Evolutionary conservation across 2,113 vertebrate species (phyloP), one percentile per base, ranked within the genome.

Genomic region (Thymallus thymallus): DNA sequence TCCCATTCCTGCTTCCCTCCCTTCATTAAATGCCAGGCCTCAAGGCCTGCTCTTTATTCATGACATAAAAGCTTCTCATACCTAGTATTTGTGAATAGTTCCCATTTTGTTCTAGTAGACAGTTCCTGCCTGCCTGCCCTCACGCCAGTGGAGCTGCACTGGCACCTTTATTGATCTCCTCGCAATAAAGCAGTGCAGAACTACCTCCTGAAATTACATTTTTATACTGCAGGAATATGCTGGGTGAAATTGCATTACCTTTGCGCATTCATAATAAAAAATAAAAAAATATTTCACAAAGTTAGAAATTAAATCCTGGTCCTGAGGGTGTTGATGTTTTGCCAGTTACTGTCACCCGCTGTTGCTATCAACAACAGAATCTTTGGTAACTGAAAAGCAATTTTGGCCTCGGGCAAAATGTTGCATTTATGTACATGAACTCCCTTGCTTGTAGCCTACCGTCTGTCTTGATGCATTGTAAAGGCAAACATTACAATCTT

Each of bases 141-240:
- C 73, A 60, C 80, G 77, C 80, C 72, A 75, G 51, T 66, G 81
- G 81, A 86, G 87, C 84, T 45, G 84, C 82, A 74, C 77, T 22
- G 71, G 80, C 77, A 81, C 82, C 82, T 86, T 89, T 91, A 92
- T 92, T 91, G 88, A 91, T 90, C 85, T 89, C 71, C 72, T 41
- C 23, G 78, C 89, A 91, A 89, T 91, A 89, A 92, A 87, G 77
- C 75, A 83, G 79, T 72, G 67, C 71, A 78, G 80, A 88, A 86
- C 76, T 82, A 88, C 80, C 81, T 77, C 80, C 87, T 81, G 81
- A 90, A 90, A 90, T 88, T 76, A 84, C 79, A 88, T 91, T 91
- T 89, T 88, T 85, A 89, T 88, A 81, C 75, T n/a, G 70, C 85
- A 80, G 87, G 87, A 90, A 90, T 85, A 88, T 88, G 83, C 81